phyloP scores from a whole-genome alignment of 2,888 invertebrate genomes.

The Cryptocephalus moraei region DNA sequence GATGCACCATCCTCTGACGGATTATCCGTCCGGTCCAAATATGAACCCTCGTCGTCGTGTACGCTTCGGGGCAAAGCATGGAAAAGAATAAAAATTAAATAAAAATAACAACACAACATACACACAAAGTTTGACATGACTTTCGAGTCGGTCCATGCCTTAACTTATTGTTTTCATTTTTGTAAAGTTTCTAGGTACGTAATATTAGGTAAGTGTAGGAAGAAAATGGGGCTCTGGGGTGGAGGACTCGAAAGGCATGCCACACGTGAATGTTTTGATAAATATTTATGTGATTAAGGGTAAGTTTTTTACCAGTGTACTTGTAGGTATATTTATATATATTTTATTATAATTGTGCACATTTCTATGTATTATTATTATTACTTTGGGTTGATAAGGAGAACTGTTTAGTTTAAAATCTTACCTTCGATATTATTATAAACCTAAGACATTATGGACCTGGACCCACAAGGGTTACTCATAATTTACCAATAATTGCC shows the following conservation, averaged over 20 bases:
- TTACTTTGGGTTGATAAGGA: background rate
- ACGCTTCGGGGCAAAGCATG: slow-evolving; percentile 5
- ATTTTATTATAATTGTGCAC: background rate
- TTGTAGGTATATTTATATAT: slow-evolving; percentile 23
- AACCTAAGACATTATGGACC: too few species aligned
- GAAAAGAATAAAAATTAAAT: slow-evolving; percentile 1
- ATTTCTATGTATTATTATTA: background rate
- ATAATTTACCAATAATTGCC: background rate
- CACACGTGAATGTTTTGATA: slow-evolving; percentile 12
- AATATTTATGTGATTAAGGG: slow-evolving; percentile 24
- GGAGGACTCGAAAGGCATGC: slow-evolving; percentile 5
- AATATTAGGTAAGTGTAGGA: slow-evolving; percentile 4
- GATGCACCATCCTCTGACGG: slow-evolving; percentile 84
- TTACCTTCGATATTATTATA: background rate
- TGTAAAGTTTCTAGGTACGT: background rate
- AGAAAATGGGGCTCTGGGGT: background rate
- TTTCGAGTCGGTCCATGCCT: background rate
- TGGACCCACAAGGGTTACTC: too few species aligned
- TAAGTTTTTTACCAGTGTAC: slow-evolving; percentile 25
- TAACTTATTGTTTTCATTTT: background rate
- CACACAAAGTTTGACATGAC: slow-evolving; percentile 8
- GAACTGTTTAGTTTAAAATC: background rate
- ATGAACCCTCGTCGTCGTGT: slow-evolving; percentile 12
- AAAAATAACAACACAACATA: background rate
- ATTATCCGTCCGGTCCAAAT: slow-evolving; percentile 17